A percentile compares a stretch with the other conserved stretches of the same genome.
Evolutionary conservation across 1,140 invertebrate genomes (phyloP).

Genomic region (Latrodectus geometricus): DNA sequence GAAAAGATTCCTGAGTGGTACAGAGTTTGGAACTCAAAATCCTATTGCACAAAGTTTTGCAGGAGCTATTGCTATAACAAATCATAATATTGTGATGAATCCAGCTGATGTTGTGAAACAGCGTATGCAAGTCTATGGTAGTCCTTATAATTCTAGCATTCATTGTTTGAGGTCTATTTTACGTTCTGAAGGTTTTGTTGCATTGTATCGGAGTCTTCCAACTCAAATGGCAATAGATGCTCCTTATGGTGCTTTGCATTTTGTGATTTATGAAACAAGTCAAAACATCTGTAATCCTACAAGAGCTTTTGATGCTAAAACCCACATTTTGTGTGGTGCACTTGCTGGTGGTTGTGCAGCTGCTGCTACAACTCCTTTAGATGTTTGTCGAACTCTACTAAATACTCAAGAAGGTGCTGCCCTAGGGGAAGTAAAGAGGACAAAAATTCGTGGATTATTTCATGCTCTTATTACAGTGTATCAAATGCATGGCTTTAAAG

Average conservation of each 20-base stretch:
- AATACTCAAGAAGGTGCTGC: conserved; percentile 39
- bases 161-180: conserved; percentile 21
- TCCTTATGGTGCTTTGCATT: conserved; percentile 27
- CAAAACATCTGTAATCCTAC: conserved; percentile 15
- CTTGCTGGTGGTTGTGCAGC: conserved; percentile 32
- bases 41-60: conserved; percentile 79
- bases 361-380: conserved; percentile 32
- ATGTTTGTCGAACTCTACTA: conserved; percentile 31
- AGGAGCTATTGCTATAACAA: conserved; percentile 65
- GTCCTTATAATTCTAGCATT: conserved; percentile 23
- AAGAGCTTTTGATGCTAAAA: conserved; percentile 25
- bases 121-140: conserved; percentile 35
- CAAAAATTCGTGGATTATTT: conserved; percentile 19
- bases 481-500: conserved; percentile 27
- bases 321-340: conserved; percentile 20
- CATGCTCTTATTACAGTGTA: conserved; percentile 20
- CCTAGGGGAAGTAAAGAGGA: background rate
- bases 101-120: conserved; percentile 43
- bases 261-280: conserved; percentile 31
- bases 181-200: conserved; percentile 1
- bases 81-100: conserved; percentile 41
- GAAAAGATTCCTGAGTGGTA: conserved; percentile 79
- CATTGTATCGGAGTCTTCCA: conserved; percentile 71
- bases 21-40: conserved; percentile 67
- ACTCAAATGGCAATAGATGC: conserved; percentile 39